Base-by-base conservation (phyloP, 2,113 vertebrate species). In the Zosterops hypoxanthus region DNA sequence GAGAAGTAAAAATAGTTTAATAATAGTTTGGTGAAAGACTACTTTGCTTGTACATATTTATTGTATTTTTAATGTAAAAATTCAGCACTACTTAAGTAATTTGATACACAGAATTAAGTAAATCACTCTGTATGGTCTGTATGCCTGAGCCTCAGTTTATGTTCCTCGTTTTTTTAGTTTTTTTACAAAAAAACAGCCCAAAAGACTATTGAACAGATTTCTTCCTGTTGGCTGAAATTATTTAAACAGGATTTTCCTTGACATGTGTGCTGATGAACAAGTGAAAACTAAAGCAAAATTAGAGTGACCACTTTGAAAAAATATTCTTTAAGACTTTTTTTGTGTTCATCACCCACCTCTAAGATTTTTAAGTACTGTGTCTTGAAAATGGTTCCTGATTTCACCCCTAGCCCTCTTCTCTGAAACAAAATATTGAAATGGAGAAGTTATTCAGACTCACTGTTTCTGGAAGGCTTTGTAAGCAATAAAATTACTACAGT, bases 381-480 rank as follows among this genome's bases (percentile, higher is more conserved):
- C 57, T 84, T 71, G 36, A 92, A 96, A 82, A 82, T 28, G 11
- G 8, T 68, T 94, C 56, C n/a, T 39, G 21, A 86, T 69, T 93
- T 93, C 52, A 90, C 10, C 25, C 24, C 26, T 20, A 72, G 17
- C 31, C 31, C 64, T 83, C 52, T 77, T 47, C 17, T 78, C 69
- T 56, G 49, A 84, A 93, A 52, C 14, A 68, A 92, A 78, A 80
- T 92, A 82, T 68, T 86, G 82, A 95, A 92, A 94, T 41, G 19
- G 73, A 89, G 69, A 75, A 82, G 77, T 75, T 92, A 64, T 68
- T 94, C 69, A 86, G 81, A 94, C 56, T 93, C 88, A 89, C 65
- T 94, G 47, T 73, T 92, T 86, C 91, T 92, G 69, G 61, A 82
- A 95, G 65, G 39, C 81, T 94, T 92, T 91, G 73, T 91, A 92